Base-by-base conservation (phyloP, 2,888 invertebrate genomes). In the Chelonus formosanus region DNA sequence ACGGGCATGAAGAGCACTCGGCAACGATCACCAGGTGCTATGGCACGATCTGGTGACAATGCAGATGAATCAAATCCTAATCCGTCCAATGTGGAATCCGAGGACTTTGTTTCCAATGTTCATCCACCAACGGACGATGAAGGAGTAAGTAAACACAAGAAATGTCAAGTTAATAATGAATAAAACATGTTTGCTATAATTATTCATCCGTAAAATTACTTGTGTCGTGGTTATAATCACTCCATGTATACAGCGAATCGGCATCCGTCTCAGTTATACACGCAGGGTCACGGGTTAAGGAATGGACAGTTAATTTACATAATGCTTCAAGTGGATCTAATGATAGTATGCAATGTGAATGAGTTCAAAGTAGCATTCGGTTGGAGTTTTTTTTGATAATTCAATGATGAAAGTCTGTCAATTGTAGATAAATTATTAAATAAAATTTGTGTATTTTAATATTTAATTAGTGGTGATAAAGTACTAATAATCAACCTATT, bases 21-120 rank as follows among this genome's bases (percentile, higher is more conserved):
- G 71, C 83, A 83, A 71, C 79, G 80, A 76, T 84, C 83, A 68
- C 83, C 83, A 69, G 81, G 81, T 68, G 80, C 80, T 63, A 73
- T 78, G 71, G 77, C 76, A 53, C 78, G 83, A 32, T 68, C 70
- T 40, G 73, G 74, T 20, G 82, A 82, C 65, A 75, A 72, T 56
- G 77, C 78, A 75, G 83, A 81, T 62, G 84, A 83, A 57, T 72
- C 80, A 54, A 79, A 70, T 71, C 72, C 75, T 60, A 78, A 75
- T 71, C 73, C 76, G 70, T 75, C 74, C 73, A 76, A 75, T 74
- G 76, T 76, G 72, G 83, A 83, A 68, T 67, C 73, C 56, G 83
- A 83, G 40, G 84, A 83, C 73, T 80, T 77, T 76, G 76, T 76
- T 71, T 77, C 79, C 65, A 81, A 78, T 65, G 65, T 81, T 69